Percentiles rank a stretch among this genome's conserved stretches.
These are phyloP conservation scores for Germaria angustata DNA, from an alignment of 2,888 invertebrate genomes.

Conservation along the genomic window DNA sequence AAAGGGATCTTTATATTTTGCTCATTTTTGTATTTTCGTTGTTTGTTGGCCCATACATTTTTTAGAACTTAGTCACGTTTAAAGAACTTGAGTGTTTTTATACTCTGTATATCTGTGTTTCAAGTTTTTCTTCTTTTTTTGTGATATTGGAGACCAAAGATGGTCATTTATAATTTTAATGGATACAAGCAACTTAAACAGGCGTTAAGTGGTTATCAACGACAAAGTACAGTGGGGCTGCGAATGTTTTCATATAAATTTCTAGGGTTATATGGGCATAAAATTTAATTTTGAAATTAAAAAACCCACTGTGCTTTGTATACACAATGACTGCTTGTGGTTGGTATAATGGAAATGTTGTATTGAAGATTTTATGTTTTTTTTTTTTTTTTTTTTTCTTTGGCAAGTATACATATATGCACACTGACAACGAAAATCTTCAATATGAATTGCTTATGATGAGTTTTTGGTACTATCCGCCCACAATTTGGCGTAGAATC, in stretches of 20 bases:
- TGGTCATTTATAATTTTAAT: slow-evolving; percentile 67
- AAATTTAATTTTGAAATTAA: background rate
- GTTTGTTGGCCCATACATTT: slow-evolving; percentile 49
- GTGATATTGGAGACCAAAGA: slow-evolving; percentile 62
- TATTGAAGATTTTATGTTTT: slow-evolving; percentile 4
- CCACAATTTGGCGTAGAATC: too few relatives aligned
- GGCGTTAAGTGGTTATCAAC: slow-evolving; percentile 76
- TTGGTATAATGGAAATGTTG: slow-evolving; percentile 15
- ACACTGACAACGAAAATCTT: slow-evolving; percentile 7
- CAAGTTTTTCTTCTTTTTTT: slow-evolving; percentile 26
- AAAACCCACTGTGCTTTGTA: slow-evolving; percentile 38
- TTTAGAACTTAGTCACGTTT: slow-evolving; percentile 67
- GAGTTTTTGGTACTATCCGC: too few relatives aligned
- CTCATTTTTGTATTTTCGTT: slow-evolving; percentile 9
- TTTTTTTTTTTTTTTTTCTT: background rate
- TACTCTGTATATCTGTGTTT: slow-evolving; percentile 64
- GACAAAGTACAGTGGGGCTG: slow-evolving; percentile 65
- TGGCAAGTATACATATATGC: background rate
- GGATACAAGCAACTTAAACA: slow-evolving; percentile 73
- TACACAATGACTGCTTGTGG: slow-evolving; percentile 44
- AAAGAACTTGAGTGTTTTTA: slow-evolving; percentile 57
- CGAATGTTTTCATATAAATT: background rate
- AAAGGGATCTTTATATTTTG: slow-evolving; percentile 48
- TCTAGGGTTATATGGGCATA: background rate
- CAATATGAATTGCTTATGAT: too few relatives aligned